Conservation (phyloP, 2,113 vertebrate species). For the Eubucco bourcierii region DNA sequence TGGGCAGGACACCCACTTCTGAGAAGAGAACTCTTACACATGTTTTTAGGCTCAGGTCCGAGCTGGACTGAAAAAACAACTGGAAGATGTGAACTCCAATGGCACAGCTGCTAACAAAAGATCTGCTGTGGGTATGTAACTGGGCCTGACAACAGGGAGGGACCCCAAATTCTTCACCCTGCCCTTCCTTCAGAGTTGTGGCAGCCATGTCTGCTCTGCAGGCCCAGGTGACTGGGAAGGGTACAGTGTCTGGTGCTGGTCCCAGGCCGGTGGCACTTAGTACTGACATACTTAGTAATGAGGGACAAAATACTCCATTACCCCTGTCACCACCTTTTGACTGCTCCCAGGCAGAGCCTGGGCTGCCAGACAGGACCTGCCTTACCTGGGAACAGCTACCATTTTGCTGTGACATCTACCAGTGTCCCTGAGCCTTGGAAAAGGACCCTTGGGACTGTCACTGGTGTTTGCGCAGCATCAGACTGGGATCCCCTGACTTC, state of each 20-base stretch:
- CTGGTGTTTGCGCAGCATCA: not conserved
- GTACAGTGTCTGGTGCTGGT: not conserved
- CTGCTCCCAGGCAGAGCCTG: not conserved
- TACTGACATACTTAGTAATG: too few relatives aligned
- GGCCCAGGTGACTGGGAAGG: not conserved
- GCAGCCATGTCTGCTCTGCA: not conserved
- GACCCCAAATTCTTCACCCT: not conserved
- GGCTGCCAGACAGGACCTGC: not conserved
- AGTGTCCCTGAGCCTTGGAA: not conserved
- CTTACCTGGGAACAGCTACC: not conserved
- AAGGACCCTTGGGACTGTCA: not conserved
- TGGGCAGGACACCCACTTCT: conserved; percentile 1
- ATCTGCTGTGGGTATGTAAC: not conserved
- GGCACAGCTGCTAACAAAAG: conserved; percentile 7
- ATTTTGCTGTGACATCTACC: not conserved
- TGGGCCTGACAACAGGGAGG: not conserved
- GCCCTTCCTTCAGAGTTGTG: not conserved
- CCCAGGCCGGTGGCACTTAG: not conserved
- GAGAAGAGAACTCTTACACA: not conserved
- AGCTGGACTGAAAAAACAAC: conserved; percentile 38
- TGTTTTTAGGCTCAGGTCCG: conserved; percentile 70
- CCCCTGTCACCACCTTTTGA: not conserved
- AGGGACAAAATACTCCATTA: not conserved
- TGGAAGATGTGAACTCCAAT: not conserved
- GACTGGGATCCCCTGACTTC: not conserved